These are phyloP conservation scores for Cetoscarus ocellatus DNA, from an alignment of 2,797 vertebrate species.

Conservation along the genomic window DNA sequence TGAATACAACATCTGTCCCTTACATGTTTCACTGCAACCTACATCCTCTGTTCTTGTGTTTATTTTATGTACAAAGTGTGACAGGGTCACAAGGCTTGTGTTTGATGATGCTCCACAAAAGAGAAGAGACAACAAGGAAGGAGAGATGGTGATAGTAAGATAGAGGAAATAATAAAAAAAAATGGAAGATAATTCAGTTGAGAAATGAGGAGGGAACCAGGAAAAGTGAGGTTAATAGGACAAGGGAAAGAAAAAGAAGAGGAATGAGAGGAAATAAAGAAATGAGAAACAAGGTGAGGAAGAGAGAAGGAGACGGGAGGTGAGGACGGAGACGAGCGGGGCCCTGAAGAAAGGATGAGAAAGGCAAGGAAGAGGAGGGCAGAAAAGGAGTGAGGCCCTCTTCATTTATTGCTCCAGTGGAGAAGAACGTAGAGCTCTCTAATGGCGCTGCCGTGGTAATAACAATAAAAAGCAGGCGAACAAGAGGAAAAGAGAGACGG, in stretches of 20 bases:
- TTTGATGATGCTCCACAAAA: slow-evolving; percentile 3
- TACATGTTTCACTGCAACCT: slow-evolving; percentile 93
- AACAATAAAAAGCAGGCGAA: slow-evolving; percentile 88
- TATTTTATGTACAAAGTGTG: slow-evolving; percentile 38
- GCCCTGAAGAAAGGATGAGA: slow-evolving; percentile 68
- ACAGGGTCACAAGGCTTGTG: slow-evolving; percentile 30
- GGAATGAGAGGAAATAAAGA: slow-evolving; percentile 1
- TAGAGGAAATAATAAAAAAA: neutral
- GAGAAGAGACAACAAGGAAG: slow-evolving; percentile 1
- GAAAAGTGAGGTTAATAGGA: neutral
- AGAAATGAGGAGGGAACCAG: neutral
- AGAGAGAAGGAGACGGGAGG: slow-evolving; percentile 34
- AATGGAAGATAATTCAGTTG: neutral
- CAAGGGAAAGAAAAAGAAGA: neutral
- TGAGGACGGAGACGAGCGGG: slow-evolving; percentile 43
- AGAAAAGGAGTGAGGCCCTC: slow-evolving; percentile 86
- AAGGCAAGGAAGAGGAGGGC: slow-evolving; percentile 68
- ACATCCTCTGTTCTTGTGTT: slow-evolving; percentile 67
- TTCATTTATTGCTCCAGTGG: slow-evolving; percentile 99
- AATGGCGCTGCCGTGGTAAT: slow-evolving; percentile 99
- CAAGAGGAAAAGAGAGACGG: slow-evolving; percentile 63
- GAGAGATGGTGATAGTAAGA: neutral
- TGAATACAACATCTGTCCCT: slow-evolving; percentile 97
- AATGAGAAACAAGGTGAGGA: slow-evolving; percentile 1
- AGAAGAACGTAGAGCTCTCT: slow-evolving; percentile 99